Evolutionary conservation across 2,113 vertebrate species (phyloP).

Genomic region (Xiphias gladius): DNA sequence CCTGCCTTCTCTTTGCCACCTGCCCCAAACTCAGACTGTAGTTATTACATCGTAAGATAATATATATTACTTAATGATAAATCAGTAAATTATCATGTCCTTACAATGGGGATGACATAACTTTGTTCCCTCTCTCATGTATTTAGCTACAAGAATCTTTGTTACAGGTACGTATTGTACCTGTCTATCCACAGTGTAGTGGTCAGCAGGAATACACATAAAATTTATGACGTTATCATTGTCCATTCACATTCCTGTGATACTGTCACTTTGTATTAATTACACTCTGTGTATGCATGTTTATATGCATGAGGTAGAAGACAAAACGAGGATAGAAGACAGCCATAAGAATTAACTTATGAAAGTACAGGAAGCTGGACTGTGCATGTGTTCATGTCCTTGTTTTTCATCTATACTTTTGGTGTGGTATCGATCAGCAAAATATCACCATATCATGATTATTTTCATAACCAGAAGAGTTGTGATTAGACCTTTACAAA

Average conservation of each 20-base stretch:
- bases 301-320: slow-evolving; percentile 25
- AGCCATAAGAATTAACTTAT: slow-evolving; percentile 9
- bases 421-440: background rate
- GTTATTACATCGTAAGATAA: background rate
- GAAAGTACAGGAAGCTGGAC: background rate
- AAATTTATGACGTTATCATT: slow-evolving; percentile 52
- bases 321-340: slow-evolving; percentile 8
- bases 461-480: background rate
- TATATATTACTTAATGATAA: slow-evolving; percentile 10
- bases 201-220: slow-evolving; percentile 34
- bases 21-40: background rate
- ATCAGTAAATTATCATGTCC: slow-evolving; percentile 9
- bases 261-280: slow-evolving; percentile 51
- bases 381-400: background rate
- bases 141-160: background rate
- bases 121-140: background rate
- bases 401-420: background rate
- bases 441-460: background rate
- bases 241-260: slow-evolving; percentile 51
- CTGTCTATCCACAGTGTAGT: background rate
- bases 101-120: background rate
- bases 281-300: slow-evolving; percentile 17
- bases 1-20: background rate
- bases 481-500: slow-evolving; percentile 1
- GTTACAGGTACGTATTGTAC: slow-evolving; percentile 1